A percentile compares a stretch with the other conserved stretches of the same genome.
Evolutionary conservation across 1,140 invertebrate genomes (phyloP).

Genomic region (Dolichoris vasculosae): DNA sequence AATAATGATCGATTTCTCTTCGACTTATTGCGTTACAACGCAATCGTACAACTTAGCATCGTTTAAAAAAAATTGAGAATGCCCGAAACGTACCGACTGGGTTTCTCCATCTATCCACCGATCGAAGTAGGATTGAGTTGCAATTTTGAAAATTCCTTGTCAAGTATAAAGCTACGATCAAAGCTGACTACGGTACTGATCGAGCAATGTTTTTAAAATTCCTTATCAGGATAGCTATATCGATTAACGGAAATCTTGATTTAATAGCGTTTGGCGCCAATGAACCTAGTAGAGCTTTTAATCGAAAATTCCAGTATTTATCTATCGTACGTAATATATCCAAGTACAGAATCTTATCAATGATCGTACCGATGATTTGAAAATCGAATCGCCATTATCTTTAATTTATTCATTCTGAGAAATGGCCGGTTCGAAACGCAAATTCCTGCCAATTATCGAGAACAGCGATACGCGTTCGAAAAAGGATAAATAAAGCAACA

Average conservation of each 20-base stretch:
- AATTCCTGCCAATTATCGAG: neutral
- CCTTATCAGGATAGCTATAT: neutral
- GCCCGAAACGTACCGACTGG: no score
- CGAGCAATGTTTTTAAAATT: neutral
- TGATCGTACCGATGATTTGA: neutral
- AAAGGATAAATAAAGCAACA: no score
- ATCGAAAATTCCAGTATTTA: neutral
- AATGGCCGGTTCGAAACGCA: neutral
- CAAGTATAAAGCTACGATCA: no score
- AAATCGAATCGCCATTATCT: neutral
- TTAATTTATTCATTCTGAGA: neutral
- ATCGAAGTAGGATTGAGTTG: no score
- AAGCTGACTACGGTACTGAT: no score
- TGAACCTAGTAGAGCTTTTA: neutral
- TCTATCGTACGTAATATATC: neutral
- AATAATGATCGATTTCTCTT: no score
- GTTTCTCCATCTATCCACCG: no score
- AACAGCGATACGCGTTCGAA: neutral
- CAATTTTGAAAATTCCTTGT: no score
- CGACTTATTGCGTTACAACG: no score
- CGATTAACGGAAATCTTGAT: constrained; percentile 6
- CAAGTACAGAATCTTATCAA: neutral
- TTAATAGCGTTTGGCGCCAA: neutral
- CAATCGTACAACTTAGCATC: no score
- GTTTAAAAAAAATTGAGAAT: no score